phyloP scores from a whole-genome alignment of 2,888 invertebrate species.

The Hyles lineata region DNA sequence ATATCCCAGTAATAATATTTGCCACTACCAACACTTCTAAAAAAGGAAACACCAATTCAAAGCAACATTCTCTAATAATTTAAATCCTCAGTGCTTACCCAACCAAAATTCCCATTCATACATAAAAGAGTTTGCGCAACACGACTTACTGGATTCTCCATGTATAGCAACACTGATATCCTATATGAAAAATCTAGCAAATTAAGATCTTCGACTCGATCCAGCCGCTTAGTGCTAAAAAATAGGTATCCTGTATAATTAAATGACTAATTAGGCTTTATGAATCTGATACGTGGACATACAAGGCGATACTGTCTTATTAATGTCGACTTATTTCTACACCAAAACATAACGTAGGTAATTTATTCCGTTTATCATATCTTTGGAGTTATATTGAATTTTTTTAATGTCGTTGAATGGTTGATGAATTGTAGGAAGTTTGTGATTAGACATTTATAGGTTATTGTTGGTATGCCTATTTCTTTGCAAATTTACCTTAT shows the following conservation, averaged over 20 bases:
- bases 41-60: too few species aligned
- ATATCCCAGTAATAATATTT: too few species aligned
- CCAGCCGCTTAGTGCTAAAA: not conserved
- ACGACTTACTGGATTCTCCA: slow-evolving; percentile 4
- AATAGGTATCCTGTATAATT: slow-evolving; percentile 11
- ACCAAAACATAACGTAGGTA: not conserved
- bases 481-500: not conserved
- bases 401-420: not conserved
- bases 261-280: slow-evolving; percentile 13
- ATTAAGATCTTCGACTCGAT: slow-evolving; percentile 9
- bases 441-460: not conserved
- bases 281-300: not conserved
- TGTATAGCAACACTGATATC: not conserved
- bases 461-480: not conserved
- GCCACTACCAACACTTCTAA: too few species aligned
- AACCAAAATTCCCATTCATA: not conserved
- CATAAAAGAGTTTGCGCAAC: not conserved
- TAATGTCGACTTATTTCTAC: not conserved
- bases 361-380: not conserved
- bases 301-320: slow-evolving; percentile 22
- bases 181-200: slow-evolving; percentile 16
- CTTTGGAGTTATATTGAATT: not conserved
- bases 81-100: not conserved
- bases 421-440: not conserved
- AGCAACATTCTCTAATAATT: not conserved